Conservation (phyloP, 2,113 vertebrate species). For the Poecile atricapillus region DNA sequence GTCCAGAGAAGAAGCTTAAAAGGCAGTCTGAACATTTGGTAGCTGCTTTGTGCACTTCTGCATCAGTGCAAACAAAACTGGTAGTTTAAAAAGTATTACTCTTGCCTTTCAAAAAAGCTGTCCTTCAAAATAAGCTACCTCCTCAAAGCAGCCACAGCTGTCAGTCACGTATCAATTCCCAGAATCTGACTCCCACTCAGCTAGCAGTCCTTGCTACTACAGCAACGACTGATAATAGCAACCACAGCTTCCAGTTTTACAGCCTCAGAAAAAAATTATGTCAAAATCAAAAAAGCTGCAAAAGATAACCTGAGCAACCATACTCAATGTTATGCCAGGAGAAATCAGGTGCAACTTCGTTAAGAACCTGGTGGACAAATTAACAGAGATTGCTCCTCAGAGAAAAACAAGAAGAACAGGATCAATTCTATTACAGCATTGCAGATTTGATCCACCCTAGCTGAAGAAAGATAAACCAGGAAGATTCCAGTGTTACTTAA, state of each 20-base stretch:
- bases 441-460: background rate
- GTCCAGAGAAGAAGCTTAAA: background rate
- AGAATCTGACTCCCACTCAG: background rate
- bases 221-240: background rate
- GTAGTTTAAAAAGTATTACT: background rate
- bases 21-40: background rate
- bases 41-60: background rate
- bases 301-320: background rate
- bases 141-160: background rate
- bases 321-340: background rate
- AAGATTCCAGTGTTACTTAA: background rate
- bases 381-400: background rate
- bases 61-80: background rate
- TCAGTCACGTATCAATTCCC: background rate
- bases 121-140: background rate
- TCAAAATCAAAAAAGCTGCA: background rate
- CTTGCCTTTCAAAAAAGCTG: background rate
- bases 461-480: background rate
- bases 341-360: background rate
- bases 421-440: background rate
- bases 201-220: background rate
- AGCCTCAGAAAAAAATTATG: background rate
- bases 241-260: background rate
- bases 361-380: background rate
- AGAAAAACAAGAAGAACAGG: background rate